phyloP scores from a whole-genome alignment of 2,888 invertebrate genomes.

The Dastarcus helophoroides region DNA sequence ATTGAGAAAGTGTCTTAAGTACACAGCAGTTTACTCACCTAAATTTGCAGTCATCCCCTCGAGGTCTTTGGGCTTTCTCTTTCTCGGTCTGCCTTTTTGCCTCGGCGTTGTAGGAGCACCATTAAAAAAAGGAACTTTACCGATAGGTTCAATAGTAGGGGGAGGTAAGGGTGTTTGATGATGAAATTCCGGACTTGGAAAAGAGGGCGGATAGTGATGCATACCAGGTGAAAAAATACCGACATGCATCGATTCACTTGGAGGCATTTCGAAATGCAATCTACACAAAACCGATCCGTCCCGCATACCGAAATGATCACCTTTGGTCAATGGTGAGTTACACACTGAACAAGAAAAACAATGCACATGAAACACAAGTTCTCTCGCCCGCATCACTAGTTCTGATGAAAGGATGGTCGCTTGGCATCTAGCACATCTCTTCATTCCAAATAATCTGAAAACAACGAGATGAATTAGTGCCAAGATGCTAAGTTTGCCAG shows the following conservation, averaged over 20 bases:
- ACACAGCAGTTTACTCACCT: constrained; percentile 61
- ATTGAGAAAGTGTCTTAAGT: no score
- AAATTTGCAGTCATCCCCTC: constrained; percentile 77
- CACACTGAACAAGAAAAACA: constrained; percentile 92
- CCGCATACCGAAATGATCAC: constrained; percentile 90
- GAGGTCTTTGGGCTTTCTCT: constrained; percentile 84
- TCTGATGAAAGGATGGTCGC: constrained; percentile 82
- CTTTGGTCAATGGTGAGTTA: constrained; percentile 75
- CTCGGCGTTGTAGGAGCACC: constrained; percentile 57
- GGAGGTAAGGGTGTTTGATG: constrained; percentile 42
- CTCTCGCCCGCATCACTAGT: constrained; percentile 88
- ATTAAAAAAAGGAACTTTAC: constrained; percentile 45
- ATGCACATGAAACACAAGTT: constrained; percentile 86
- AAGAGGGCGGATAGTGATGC: constrained; percentile 46
- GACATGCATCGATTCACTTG: constrained; percentile 41
- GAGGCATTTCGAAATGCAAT: constrained; percentile 51
- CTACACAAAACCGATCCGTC: constrained; percentile 83
- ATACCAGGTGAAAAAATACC: constrained; percentile 33
- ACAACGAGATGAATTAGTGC: no score
- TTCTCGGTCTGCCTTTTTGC: constrained; percentile 86
- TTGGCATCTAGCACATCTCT: constrained; percentile 82
- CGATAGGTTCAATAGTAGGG: constrained; percentile 37
- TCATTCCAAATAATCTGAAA: constrained; percentile 80
- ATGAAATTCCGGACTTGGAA: constrained; percentile 41
- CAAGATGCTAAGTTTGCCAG: no score